Base-by-base conservation (phyloP, 2,113 vertebrate species). In the Pao palembangensis region DNA sequence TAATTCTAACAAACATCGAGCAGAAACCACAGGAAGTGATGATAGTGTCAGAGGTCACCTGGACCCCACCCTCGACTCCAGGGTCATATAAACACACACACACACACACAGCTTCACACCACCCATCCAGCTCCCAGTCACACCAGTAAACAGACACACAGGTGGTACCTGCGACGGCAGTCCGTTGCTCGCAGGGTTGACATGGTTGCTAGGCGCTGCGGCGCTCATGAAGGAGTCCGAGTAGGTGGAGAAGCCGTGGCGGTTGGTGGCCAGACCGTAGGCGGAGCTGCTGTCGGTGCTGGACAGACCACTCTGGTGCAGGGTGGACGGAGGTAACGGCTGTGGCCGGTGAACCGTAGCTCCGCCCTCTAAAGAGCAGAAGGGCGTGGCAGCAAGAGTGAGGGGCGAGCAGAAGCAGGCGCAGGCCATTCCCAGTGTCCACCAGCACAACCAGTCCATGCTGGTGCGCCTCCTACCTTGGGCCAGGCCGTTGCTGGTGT, bases 221-320 rank as follows among this genome's bases (percentile, higher is more conserved):
- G 94, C 91, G 67, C 91, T 94, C 93, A 99, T 97, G 89, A 99
- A 99, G 73, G 91, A 93, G 86, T 99, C 96, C 0, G 95, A 93
- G 87, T 99, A 99, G 90, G 92, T 95, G 87, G 94, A 95, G 89
- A 99, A 99, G 73, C 94, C 57, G 58, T 98, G 95, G 13, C 95
- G 92, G 51, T 89, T 91, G 52, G 91, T 88, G 18, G 91, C 54
- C 63, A 98, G 90, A 19, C 94, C 94, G 0, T 98, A 98, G 60
- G 93, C 93, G 0, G 94, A 91, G 83, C 91, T 55, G 46, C 83
- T 90, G 79, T 96, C 96, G 0, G 87, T 89, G 0, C 87, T 89
- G 0, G 93, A 90, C 11, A 97, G 85, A 0, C 94, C 92, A 0
- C 92, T 89, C 87, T 98, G 96, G 85, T 99, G 96, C 93, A 98